These are phyloP conservation scores for Propithecus deckenii DNA, from an alignment of 2,797 vertebrate species.

Conservation along the genomic window DNA sequence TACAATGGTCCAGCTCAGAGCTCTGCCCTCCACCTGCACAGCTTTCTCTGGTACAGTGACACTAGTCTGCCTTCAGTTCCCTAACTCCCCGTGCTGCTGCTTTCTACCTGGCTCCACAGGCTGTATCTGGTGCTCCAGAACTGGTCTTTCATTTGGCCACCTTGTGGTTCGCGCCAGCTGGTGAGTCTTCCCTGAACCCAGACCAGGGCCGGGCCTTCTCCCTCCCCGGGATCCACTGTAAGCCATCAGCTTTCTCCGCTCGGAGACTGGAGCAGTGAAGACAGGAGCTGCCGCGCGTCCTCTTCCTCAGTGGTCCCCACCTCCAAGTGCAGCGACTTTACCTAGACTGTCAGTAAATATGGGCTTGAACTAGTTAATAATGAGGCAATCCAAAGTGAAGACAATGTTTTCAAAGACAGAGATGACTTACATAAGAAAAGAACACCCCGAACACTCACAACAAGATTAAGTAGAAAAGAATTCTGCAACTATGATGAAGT, in stretches of 20 bases:
- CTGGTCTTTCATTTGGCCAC: not conserved
- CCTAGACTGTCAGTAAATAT: not conserved
- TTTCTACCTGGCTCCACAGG: not conserved
- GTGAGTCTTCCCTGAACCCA: rapidly evolving
- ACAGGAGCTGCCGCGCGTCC: not conserved
- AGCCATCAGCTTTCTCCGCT: no score
- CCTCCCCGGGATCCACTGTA: no score
- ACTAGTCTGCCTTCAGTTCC: rapidly evolving
- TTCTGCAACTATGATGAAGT: not conserved
- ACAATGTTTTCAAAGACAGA: not conserved
- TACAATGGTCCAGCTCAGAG: rapidly evolving
- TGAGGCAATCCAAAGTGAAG: not conserved
- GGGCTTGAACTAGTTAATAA: not conserved
- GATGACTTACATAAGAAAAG: not conserved
- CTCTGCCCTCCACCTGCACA: rapidly evolving
- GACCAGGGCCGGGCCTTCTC: rapidly evolving
- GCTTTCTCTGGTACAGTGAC: rapidly evolving
- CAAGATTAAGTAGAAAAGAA: not conserved
- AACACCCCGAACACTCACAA: not conserved
- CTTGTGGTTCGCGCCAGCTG: not conserved
- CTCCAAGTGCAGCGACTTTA: not conserved
- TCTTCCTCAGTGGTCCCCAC: rapidly evolving
- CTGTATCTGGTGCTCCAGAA: not conserved
- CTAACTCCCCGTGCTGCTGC: rapidly evolving
- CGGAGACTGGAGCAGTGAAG: rapidly evolving